phyloP scores from a whole-genome alignment of 2,797 vertebrate genomes.

The Macropus fuliginosus region DNA sequence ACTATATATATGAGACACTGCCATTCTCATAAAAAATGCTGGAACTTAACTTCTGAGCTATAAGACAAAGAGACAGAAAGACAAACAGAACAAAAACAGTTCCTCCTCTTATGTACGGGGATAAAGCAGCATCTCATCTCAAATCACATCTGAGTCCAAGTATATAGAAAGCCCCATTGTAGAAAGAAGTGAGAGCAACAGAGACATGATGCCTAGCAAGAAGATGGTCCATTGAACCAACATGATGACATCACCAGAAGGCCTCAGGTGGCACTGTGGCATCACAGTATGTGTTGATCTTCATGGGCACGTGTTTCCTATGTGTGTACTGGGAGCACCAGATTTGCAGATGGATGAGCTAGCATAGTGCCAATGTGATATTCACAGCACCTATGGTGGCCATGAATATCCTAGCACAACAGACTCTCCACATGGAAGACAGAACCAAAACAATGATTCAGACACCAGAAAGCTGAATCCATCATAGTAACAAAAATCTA shows the following conservation, averaged over 20 bases:
- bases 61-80: not conserved
- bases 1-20: not conserved
- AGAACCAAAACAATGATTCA: too few relatives aligned
- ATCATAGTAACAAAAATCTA: too few relatives aligned
- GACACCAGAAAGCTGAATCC: too few relatives aligned
- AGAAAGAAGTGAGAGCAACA: not conserved
- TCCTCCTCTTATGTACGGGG: not conserved
- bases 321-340: not conserved
- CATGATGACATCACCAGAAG: not conserved
- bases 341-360: not conserved
- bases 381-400: too few relatives aligned
- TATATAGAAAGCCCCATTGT: not conserved
- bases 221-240: not conserved
- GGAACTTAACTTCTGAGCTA: not conserved
- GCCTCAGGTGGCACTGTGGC: not conserved
- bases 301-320: not conserved
- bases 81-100: not conserved
- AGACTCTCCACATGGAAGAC: too few relatives aligned
- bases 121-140: not conserved
- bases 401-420: too few relatives aligned
- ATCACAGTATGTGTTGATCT: not conserved
- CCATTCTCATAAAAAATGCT: not conserved
- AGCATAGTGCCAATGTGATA: too few relatives aligned
- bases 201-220: not conserved
- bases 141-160: not conserved